phyloP scores from a whole-genome alignment of 1,140 invertebrate genomes.

The Nixonia krombeini region DNA sequence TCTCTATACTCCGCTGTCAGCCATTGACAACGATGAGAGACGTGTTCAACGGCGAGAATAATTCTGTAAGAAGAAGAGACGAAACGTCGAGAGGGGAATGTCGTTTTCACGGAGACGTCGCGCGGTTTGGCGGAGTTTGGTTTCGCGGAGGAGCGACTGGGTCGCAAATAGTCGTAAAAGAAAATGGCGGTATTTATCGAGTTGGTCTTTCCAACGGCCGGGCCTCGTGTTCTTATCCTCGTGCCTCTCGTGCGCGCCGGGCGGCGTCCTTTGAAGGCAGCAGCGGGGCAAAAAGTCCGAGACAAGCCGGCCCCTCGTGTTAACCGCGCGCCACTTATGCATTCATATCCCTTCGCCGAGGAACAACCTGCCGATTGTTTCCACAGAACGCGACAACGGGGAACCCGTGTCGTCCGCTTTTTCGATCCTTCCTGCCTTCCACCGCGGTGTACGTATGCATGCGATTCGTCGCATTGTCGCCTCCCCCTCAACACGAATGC shows the following conservation, averaged over 20 bases:
- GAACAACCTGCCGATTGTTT: slow-evolving; percentile 65
- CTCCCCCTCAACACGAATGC: slow-evolving; percentile 13
- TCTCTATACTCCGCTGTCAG: too few relatives aligned
- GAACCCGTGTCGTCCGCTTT: slow-evolving; percentile 41
- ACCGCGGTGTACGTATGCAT: slow-evolving; percentile 29
- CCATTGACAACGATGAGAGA: slow-evolving; percentile 50
- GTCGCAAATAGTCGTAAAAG: slow-evolving; percentile 49
- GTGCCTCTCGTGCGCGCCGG: slow-evolving; percentile 23
- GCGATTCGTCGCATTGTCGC: slow-evolving; percentile 36
- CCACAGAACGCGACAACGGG: slow-evolving; percentile 66
- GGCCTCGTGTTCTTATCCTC: slow-evolving; percentile 20
- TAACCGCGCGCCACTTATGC: slow-evolving; percentile 66
- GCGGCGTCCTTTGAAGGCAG: slow-evolving; percentile 63
- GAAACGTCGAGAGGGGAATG: too few relatives aligned
- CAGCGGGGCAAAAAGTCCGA: slow-evolving; percentile 47
- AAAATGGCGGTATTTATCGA: slow-evolving; percentile 62
- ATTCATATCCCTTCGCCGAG: slow-evolving; percentile 68
- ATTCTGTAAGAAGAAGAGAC: too few relatives aligned
- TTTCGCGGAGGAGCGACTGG: slow-evolving; percentile 37
- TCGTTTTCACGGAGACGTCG: background rate
- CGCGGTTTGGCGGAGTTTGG: slow-evolving; percentile 17
- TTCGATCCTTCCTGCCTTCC: slow-evolving; percentile 31
- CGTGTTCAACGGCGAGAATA: slow-evolving; percentile 28
- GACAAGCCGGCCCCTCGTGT: slow-evolving; percentile 64
- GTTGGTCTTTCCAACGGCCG: slow-evolving; percentile 17